Evolutionary conservation across 2,113 vertebrate species (phyloP).

Genomic region (Elaphurus davidianus): DNA sequence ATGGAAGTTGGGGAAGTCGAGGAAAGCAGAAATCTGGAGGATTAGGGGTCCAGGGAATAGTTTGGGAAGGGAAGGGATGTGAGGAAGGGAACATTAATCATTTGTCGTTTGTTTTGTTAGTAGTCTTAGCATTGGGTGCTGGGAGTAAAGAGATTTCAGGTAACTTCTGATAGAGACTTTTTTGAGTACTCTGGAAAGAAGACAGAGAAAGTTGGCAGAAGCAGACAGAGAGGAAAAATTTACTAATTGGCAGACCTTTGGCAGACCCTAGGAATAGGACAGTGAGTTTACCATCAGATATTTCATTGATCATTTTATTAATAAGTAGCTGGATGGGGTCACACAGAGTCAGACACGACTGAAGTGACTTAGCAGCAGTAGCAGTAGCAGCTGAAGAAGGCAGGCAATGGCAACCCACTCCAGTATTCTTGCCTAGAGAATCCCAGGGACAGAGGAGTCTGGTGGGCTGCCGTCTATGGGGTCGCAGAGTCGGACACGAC

Average conservation of each 20-base stretch:
- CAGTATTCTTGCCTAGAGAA: too few relatives aligned
- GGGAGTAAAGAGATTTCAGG: too few relatives aligned
- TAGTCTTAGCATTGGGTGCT: neutral
- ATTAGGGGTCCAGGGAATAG: neutral
- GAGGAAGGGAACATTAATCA: neutral
- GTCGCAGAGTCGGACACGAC: too few relatives aligned
- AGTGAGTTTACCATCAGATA: neutral
- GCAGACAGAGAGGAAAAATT: neutral
- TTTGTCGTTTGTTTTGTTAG: neutral
- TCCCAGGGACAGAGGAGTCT: too few relatives aligned
- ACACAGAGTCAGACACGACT: too few relatives aligned
- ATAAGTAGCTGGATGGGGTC: neutral
- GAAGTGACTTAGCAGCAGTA: neutral
- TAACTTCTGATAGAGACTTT: neutral
- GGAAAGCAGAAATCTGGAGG: too few relatives aligned
- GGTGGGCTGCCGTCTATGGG: too few relatives aligned
- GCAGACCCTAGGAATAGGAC: neutral
- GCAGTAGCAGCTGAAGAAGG: too few relatives aligned
- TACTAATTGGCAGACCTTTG: neutral
- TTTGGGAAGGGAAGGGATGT: neutral
- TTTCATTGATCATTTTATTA: neutral
- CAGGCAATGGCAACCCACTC: too few relatives aligned
- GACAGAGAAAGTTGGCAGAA: neutral
- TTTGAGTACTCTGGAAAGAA: neutral
- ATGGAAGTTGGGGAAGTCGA: too few relatives aligned